A percentile compares a stretch with the other conserved stretches of the same genome.
These are phyloP conservation scores for Taphrorychus bicolor DNA, from an alignment of 2,888 invertebrate genomes.

Conservation along the genomic window DNA sequence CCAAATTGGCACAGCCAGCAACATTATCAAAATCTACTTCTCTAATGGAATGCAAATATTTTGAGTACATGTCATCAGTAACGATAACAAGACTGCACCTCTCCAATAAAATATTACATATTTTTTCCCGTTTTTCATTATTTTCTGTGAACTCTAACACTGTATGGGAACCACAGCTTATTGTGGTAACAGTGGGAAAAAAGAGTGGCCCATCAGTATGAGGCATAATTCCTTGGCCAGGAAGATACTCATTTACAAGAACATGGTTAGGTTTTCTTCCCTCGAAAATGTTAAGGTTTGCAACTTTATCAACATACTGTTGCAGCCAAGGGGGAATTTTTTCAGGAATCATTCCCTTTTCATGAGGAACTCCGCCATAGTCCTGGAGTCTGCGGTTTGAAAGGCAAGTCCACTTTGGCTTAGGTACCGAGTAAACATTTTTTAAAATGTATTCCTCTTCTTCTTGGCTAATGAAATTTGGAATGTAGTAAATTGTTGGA, in stretches of 20 bases:
- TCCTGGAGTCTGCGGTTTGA: slow-evolving; percentile 93
- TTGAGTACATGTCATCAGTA: slow-evolving; percentile 80
- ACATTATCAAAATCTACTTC: slow-evolving; percentile 73
- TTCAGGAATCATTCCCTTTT: slow-evolving; percentile 93
- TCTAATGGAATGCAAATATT: slow-evolving; percentile 87
- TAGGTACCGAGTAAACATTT: slow-evolving; percentile 80
- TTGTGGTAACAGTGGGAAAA: slow-evolving; percentile 90
- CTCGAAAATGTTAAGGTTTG: slow-evolving; percentile 72
- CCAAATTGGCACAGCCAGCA: slow-evolving; percentile 69
- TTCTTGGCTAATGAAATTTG: slow-evolving; percentile 80
- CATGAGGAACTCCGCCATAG: slow-evolving; percentile 95
- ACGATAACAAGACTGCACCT: slow-evolving; percentile 88
- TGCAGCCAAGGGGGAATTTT: slow-evolving; percentile 86
- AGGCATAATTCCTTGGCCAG: slow-evolving; percentile 96
- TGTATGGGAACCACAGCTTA: slow-evolving; percentile 90
- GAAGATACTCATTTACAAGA: slow-evolving; percentile 90
- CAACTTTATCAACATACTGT: slow-evolving; percentile 73
- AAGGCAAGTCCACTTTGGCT: slow-evolving; percentile 95
- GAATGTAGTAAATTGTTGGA: slow-evolving; percentile 78
- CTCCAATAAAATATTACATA: slow-evolving; percentile 83
- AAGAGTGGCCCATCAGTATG: slow-evolving; percentile 96
- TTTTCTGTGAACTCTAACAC: slow-evolving; percentile 82
- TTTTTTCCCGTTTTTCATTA: slow-evolving; percentile 57
- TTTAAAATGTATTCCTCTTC: slow-evolving; percentile 77
- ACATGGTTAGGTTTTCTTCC: slow-evolving; percentile 88